Conservation (phyloP, 2,888 invertebrate genomes). For the Galerucella nymphaeae region DNA sequence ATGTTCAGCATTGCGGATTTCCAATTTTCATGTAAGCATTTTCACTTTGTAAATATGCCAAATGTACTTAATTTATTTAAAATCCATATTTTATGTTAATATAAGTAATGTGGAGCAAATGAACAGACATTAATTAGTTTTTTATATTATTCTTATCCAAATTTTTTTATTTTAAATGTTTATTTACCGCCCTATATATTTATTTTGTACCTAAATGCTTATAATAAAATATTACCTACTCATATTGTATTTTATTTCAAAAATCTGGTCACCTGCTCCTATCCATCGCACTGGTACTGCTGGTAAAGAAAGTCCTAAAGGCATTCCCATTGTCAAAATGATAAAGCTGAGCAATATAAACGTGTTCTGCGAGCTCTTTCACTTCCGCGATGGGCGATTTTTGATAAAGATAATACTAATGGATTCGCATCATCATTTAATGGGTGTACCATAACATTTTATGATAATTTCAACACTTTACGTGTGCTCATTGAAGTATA, state of each 20-base stretch:
- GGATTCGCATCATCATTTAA: too few relatives aligned
- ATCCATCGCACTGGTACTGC: too few relatives aligned
- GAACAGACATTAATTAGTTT: background rate
- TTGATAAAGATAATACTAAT: too few relatives aligned
- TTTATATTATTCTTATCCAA: background rate
- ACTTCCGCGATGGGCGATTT: too few relatives aligned
- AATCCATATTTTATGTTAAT: background rate
- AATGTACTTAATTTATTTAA: constrained; percentile 2
- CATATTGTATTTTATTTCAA: background rate
- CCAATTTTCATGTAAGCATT: background rate
- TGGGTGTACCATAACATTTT: too few relatives aligned
- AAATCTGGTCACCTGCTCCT: background rate
- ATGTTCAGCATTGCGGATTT: background rate
- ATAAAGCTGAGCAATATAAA: too few relatives aligned
- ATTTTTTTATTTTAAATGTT: background rate
- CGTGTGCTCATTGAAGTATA: too few relatives aligned
- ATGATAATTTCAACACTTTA: too few relatives aligned
- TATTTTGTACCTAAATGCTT: constrained; percentile 3
- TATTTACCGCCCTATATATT: background rate
- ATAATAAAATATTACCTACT: background rate
- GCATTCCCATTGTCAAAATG: too few relatives aligned
- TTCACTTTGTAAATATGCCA: background rate
- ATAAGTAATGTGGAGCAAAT: constrained; percentile 3
- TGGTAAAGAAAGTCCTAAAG: too few relatives aligned
- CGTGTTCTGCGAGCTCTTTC: too few relatives aligned